These are phyloP conservation scores for Poeciliopsis turrubarensis DNA, from an alignment of 2,113 vertebrate genomes.

Conservation along the genomic window DNA sequence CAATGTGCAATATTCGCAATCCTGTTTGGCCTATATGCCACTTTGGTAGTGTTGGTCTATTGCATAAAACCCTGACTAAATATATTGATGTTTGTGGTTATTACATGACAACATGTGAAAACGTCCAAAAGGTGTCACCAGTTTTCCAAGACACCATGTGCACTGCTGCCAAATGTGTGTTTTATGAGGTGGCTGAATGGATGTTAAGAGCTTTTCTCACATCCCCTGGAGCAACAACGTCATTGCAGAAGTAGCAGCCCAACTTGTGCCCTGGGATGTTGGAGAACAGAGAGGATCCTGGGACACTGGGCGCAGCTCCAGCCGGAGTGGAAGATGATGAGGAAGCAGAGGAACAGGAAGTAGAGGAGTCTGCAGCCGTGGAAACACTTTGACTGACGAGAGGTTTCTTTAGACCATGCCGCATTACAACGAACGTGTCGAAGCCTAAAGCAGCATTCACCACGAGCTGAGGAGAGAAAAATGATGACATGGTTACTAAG, in stretches of 20 bases:
- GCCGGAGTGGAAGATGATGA: constrained; percentile 74
- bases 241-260: constrained; percentile 99
- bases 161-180: neutral
- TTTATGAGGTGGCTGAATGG: neutral
- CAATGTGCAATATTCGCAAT: no score
- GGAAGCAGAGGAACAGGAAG: constrained; percentile 71
- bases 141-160: neutral
- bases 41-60: no score
- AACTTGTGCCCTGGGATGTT: constrained; percentile 97
- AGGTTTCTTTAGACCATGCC: constrained; percentile 92
- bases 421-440: constrained; percentile 99
- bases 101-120: no score
- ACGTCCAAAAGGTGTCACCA: neutral
- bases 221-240: constrained; percentile 96
- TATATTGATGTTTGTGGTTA: no score
- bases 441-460: constrained; percentile 96
- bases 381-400: constrained; percentile 41
- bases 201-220: constrained; percentile 79
- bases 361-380: constrained; percentile 55
- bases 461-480: constrained; percentile 82
- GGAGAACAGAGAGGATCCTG: constrained; percentile 92
- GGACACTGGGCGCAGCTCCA: constrained; percentile 39
- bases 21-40: no score
- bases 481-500: neutral
- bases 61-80: no score